Conservation (phyloP, 1,140 invertebrate genomes). For the Gryllus bimaculatus region DNA sequence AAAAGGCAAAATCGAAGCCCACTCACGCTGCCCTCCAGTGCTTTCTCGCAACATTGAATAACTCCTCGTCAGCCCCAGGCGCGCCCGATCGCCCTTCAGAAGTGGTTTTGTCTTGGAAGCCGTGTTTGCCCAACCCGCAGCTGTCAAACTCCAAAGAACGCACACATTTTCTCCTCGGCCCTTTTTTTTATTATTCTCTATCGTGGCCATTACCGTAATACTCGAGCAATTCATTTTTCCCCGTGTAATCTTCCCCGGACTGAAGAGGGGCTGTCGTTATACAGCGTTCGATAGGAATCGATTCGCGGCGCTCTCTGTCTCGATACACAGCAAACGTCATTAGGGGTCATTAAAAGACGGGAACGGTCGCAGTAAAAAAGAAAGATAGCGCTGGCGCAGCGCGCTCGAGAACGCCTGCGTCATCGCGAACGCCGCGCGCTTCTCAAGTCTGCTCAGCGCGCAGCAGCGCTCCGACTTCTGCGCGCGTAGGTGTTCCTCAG, state of each 20-base stretch:
- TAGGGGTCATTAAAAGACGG: conserved; percentile 11
- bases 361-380: background rate
- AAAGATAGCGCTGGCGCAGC: background rate
- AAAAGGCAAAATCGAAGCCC: background rate
- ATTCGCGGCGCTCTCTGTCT: conserved; percentile 9
- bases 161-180: background rate
- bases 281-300: conserved; percentile 7
- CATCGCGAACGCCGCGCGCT: background rate
- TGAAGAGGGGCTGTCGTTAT: background rate
- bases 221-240: conserved; percentile 1
- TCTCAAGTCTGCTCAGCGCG: background rate
- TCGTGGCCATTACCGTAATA: background rate
- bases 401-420: background rate
- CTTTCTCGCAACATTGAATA: background rate
- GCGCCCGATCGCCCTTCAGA: background rate
- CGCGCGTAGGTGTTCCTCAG: too few relatives aligned
- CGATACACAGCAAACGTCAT: conserved; percentile 9
- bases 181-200: background rate
- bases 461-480: too few relatives aligned
- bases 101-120: background rate
- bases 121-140: background rate
- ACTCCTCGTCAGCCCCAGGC: background rate
- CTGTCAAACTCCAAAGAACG: conserved; percentile 3
- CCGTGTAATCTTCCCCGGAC: background rate
- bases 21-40: background rate